Percentiles rank a stretch among this genome's conserved stretches.
These are phyloP conservation scores for Pediacus dermestoides DNA, from an alignment of 2,888 invertebrate genomes.

Conservation along the genomic window DNA sequence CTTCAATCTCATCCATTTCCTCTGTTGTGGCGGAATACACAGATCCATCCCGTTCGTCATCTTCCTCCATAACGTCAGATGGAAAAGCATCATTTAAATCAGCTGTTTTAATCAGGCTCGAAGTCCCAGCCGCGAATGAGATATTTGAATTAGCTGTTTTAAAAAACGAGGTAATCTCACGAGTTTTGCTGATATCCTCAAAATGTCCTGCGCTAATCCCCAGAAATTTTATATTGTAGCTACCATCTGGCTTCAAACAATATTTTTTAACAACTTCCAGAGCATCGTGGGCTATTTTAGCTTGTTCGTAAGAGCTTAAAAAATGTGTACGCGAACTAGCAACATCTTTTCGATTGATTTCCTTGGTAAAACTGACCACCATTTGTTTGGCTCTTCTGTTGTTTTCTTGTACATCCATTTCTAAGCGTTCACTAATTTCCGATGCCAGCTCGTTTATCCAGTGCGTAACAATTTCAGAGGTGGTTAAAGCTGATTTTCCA, in stretches of 20 bases:
- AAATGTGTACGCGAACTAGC: slow-evolving; percentile 64
- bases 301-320: slow-evolving; percentile 61
- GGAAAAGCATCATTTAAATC: too few relatives aligned
- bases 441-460: slow-evolving; percentile 79
- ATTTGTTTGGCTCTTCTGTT: slow-evolving; percentile 76
- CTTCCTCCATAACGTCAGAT: too few relatives aligned
- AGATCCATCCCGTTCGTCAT: too few relatives aligned
- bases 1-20: slow-evolving; percentile 18
- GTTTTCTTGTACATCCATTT: slow-evolving; percentile 76
- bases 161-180: slow-evolving; percentile 39
- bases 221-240: slow-evolving; percentile 61
- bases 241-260: slow-evolving; percentile 40
- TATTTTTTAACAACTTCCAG: slow-evolving; percentile 63
- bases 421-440: slow-evolving; percentile 80
- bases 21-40: slow-evolving; percentile 22
- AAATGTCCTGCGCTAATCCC: slow-evolving; percentile 81
- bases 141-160: slow-evolving; percentile 17
- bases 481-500: slow-evolving; percentile 70
- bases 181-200: slow-evolving; percentile 56
- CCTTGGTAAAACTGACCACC: slow-evolving; percentile 67
- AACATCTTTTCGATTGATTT: slow-evolving; percentile 54
- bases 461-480: slow-evolving; percentile 63
- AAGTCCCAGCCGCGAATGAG: background rate
- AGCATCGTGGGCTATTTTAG: slow-evolving; percentile 63
- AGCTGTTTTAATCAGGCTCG: background rate